A percentile compares a stretch with the other conserved stretches of the same genome.
Evolutionary conservation across 2,797 vertebrate genomes (phyloP).

Genomic region (Anabas testudineus): DNA sequence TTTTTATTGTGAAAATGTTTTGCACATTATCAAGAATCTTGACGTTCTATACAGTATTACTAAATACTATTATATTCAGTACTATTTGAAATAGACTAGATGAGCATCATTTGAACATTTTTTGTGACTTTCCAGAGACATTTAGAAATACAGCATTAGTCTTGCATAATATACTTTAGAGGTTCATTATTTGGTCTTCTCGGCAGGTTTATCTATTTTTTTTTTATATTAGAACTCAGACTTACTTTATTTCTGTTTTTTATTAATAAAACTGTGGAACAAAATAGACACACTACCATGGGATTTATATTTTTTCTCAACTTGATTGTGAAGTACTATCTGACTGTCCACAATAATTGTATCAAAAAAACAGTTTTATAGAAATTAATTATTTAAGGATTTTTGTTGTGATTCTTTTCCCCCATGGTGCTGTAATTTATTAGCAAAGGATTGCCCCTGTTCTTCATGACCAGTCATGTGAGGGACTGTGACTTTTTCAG

Average conservation of each 20-base stretch:
- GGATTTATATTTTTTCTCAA: neutral
- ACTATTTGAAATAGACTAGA: no score
- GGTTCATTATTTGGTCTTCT: neutral
- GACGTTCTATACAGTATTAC: neutral
- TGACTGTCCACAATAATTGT: neutral
- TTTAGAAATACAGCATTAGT: neutral
- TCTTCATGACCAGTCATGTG: no score
- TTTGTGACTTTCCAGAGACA: neutral
- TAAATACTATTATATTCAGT: no score
- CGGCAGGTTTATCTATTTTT: no score
- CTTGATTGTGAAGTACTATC: neutral
- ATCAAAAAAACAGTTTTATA: neutral
- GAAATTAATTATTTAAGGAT: no score
- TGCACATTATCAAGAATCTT: neutral
- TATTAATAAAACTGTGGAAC: neutral
- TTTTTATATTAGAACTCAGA: neutral
- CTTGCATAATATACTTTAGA: neutral
- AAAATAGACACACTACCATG: no score
- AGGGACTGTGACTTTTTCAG: no score
- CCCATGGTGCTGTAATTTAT: neutral
- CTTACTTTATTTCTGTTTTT: neutral
- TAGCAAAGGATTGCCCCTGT: no score
- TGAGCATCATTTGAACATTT: no score
- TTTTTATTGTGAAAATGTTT: neutral
- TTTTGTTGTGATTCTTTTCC: neutral